A percentile compares a stretch with the other conserved stretches of the same genome.
These are phyloP conservation scores for Clarias magur DNA, from an alignment of 2,113 vertebrate species.

Conservation along the genomic window DNA sequence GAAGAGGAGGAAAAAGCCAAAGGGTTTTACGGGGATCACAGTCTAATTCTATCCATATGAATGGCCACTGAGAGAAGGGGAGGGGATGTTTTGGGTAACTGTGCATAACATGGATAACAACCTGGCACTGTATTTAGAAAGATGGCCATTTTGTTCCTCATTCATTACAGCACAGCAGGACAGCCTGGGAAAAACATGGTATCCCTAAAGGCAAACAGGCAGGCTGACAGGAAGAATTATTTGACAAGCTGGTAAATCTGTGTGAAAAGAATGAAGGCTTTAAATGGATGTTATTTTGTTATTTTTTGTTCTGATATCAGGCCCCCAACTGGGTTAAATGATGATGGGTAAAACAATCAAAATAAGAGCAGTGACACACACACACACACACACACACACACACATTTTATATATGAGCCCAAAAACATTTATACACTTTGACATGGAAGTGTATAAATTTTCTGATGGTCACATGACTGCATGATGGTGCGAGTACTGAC, in stretches of 20 bases:
- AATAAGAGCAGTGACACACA: neutral
- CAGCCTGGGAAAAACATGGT: constrained; percentile 66
- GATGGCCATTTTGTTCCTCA: constrained; percentile 62
- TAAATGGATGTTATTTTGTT: constrained; percentile 1
- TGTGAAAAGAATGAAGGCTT: constrained; percentile 13
- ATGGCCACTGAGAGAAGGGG: constrained; percentile 63
- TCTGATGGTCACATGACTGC: too few relatives aligned
- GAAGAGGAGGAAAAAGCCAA: constrained; percentile 45
- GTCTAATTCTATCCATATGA: constrained; percentile 79
- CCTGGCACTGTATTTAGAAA: constrained; percentile 52
- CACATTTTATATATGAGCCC: too few relatives aligned
- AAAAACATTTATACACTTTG: too few relatives aligned
- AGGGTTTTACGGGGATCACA: constrained; percentile 67
- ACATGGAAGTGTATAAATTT: too few relatives aligned
- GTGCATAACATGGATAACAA: constrained; percentile 45
- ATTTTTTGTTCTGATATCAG: neutral
- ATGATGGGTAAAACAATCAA: neutral
- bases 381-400: too few relatives aligned
- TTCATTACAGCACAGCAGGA: constrained; percentile 74
- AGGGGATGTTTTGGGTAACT: constrained; percentile 53
- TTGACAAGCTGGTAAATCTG: constrained; percentile 34
- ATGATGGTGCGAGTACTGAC: too few relatives aligned
- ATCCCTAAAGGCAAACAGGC: constrained; percentile 63
- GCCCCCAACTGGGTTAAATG: neutral
- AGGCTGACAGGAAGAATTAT: constrained; percentile 50